Evolutionary conservation across 2,888 invertebrate species (phyloP).

Genomic region (Mimumesa dahlbomi): DNA sequence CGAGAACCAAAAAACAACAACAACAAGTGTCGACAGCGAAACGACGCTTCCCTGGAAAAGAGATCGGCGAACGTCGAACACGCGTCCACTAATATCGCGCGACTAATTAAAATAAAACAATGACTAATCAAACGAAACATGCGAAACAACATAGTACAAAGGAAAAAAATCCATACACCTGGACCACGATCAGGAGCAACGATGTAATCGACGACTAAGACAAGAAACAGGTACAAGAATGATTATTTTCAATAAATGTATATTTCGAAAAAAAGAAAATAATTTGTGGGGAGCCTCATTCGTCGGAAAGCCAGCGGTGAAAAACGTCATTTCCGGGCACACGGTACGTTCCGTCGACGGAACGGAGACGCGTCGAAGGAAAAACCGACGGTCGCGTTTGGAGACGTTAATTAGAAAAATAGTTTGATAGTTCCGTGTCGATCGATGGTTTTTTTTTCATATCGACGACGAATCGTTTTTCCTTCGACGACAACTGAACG

Average conservation of each 20-base stretch:
- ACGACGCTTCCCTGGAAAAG: neutral
- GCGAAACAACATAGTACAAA: slow-evolving; percentile 43
- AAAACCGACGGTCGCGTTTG: neutral
- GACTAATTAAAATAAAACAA: too few relatives aligned
- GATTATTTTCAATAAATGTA: slow-evolving; percentile 65
- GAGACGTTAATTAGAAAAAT: slow-evolving; percentile 49
- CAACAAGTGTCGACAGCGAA: too few relatives aligned
- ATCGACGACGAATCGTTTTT: slow-evolving; percentile 27
- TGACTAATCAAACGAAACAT: too few relatives aligned
- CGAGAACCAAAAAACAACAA: too few relatives aligned
- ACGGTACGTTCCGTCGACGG: slow-evolving; percentile 55
- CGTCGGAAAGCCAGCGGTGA: slow-evolving; percentile 5
- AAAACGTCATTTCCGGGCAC: slow-evolving; percentile 13
- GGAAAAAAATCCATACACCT: slow-evolving; percentile 41
- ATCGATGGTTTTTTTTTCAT: neutral
- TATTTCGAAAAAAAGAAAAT: slow-evolving; percentile 54
- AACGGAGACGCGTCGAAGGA: slow-evolving; percentile 21
- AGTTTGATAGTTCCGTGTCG: slow-evolving; percentile 16
- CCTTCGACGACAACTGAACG: slow-evolving; percentile 32
- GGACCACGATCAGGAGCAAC: slow-evolving; percentile 57
- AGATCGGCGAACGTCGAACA: slow-evolving; percentile 2
- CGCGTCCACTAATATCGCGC: neutral
- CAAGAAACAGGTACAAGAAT: slow-evolving; percentile 58
- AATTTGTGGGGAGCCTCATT: neutral
- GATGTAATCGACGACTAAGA: slow-evolving; percentile 58